Base-by-base conservation (phyloP, 2,888 invertebrate genomes). In the Trypoxylon attenuatum region DNA sequence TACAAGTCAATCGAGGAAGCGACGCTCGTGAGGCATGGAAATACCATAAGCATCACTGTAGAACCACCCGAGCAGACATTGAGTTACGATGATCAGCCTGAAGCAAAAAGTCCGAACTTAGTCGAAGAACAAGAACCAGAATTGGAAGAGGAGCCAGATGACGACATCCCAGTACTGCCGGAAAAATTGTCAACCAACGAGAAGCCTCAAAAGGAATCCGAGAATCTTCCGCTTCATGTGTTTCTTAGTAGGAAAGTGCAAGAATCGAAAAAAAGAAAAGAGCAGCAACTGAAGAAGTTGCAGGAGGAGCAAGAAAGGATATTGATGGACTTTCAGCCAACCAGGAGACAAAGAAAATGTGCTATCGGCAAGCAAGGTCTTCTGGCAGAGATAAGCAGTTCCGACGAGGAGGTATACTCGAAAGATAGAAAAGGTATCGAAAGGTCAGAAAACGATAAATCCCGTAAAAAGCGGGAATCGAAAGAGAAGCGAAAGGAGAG, bases 361-460 rank as follows among this genome's bases (percentile, higher is more conserved):
- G 93, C 94, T 0, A 93, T 94, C 22, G 94, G 94, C 33, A 93
- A 94, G 76, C 93, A 94, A 73, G 94, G 94, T 75, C 90, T 94
- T 45, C 83, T 94, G 54, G 92, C 93, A 0, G 94, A 94, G 82
- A 92, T 92, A 52, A 87, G 87, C 49, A 86, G 86, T 46, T 86
- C 87, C 0, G 86, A 87, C 15, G 86, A 87, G 2, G 86, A 87
- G 13, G 57, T 67, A 0, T 79, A 69, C 45, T 22, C 67, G 1
- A 71, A 63, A 2, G 81, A 82, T 5, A 69, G 53, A 58, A 61
- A 61, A 3, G 45, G 50, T 0, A 57, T 8, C 5, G 82, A 82
- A 0, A 81, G 67, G 22, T 51, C 46, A 1, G 82, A 83, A n/a
- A 62, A 73, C 13, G 84, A 83, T 4, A 80, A 70, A 27, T 58